phyloP scores from a whole-genome alignment of 2,888 invertebrate genomes.

The Dilophus febrilis region DNA sequence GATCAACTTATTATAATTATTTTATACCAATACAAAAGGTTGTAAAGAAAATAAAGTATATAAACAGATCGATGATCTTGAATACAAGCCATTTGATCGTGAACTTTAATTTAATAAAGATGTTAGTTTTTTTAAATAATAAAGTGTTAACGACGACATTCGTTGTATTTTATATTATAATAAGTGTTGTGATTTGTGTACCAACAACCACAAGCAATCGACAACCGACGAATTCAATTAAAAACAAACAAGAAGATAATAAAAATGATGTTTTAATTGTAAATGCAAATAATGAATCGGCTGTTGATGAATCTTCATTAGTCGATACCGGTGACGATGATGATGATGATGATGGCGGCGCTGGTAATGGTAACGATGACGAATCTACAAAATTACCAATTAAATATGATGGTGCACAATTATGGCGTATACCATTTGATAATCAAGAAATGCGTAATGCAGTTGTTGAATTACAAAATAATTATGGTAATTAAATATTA shows the following conservation, averaged over 20 bases:
- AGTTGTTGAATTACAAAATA: slow-evolving; percentile 36
- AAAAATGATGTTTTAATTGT: background rate
- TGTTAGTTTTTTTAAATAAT: too few species aligned
- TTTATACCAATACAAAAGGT: too few species aligned
- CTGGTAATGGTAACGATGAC: slow-evolving; percentile 2
- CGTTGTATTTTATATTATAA: too few species aligned
- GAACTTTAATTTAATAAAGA: too few species aligned
- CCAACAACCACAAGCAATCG: background rate
- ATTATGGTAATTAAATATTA: slow-evolving; percentile 41
- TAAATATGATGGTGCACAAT: slow-evolving; percentile 57
- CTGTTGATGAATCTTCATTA: background rate
- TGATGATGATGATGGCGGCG: slow-evolving; percentile 1
- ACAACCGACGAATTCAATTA: too few species aligned
- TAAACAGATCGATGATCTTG: too few species aligned
- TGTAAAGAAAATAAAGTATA: too few species aligned
- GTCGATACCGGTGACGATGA: background rate
- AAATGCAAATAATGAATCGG: slow-evolving; percentile 1
- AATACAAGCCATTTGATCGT: too few species aligned
- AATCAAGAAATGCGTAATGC: slow-evolving; percentile 35
- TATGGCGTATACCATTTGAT: slow-evolving; percentile 49
- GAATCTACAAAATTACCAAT: slow-evolving; percentile 21
- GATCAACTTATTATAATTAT: too few species aligned
- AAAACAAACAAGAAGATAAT: too few species aligned
- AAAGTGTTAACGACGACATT: too few species aligned
- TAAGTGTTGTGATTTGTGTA: background rate